Evolutionary conservation across 2,888 invertebrate species (phyloP).

Genomic region (Leptura quadrifasciata): DNA sequence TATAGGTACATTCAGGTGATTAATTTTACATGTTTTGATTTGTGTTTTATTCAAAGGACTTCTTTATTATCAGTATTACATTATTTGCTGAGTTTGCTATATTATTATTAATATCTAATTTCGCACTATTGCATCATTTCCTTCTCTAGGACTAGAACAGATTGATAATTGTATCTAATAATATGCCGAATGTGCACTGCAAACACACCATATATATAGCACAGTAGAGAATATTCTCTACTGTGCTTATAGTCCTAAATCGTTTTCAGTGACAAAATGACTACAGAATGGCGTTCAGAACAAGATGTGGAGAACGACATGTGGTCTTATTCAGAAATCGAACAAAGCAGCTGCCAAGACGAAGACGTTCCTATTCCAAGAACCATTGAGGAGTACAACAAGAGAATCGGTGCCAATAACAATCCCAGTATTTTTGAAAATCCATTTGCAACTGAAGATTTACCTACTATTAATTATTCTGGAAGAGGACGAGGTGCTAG

Average conservation of each 20-base stretch:
- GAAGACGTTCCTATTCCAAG: slow-evolving; percentile 27
- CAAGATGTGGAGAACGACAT: slow-evolving; percentile 45
- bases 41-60: too few species aligned
- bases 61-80: too few species aligned
- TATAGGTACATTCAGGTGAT: background rate
- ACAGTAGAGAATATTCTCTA: too few species aligned
- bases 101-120: too few species aligned
- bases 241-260: background rate
- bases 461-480: slow-evolving; percentile 32
- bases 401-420: slow-evolving; percentile 41
- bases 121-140: too few species aligned
- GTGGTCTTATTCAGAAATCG: slow-evolving; percentile 45
- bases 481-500: slow-evolving; percentile 51
- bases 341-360: background rate
- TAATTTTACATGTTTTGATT: too few species aligned
- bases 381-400: slow-evolving; percentile 43
- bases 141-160: too few species aligned
- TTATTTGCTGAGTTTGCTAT: too few species aligned
- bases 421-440: slow-evolving; percentile 42
- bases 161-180: too few species aligned
- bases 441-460: slow-evolving; percentile 23
- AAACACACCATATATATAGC: too few species aligned
- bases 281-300: slow-evolving; percentile 20
- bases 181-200: too few species aligned
- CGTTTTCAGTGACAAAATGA: slow-evolving; percentile 28